Base-by-base conservation (phyloP, 2,888 invertebrate genomes). In the Standfussiana lucernea region DNA sequence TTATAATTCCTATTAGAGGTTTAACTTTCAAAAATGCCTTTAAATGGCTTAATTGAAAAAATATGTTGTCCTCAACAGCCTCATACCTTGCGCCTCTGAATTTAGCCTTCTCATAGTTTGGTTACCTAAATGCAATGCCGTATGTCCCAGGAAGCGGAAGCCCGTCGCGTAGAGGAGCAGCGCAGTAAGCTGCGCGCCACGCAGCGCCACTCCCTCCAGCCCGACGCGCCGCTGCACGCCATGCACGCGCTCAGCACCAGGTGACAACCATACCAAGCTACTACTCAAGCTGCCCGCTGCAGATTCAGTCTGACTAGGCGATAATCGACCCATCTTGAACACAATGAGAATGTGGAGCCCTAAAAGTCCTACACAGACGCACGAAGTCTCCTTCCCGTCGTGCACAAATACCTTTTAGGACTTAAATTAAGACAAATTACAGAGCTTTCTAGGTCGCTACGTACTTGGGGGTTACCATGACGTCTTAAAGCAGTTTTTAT, bases 61-160 rank as follows among this genome's bases (percentile, higher is more conserved):
- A 15, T 47, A 21, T 47, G 18, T 1, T 24, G 24, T 24, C 24
- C 24, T 50, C 3, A 0, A 50, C 3, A 8, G 10, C 24, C 3
- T 24, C 10, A 50, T 24, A 24, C 24, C 10, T 50, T 21, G 47
- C 1, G 21, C 0, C 21, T 21, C 7, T 47, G 2, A 47, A 24
- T 10, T 1, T 50, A 8, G 11, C 11, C 50, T n/a, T 28, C 15
- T 4, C 1, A 56, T 15, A 56, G 53, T n/a, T 13, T n/a, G 0
- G 7, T 35, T 18, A 61, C 1, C 4, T 32, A 61, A 61, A 3
- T n/a, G 5, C 13, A 11, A 10, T 10, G 0, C 18, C 4, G 7
- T 6, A 1, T 28, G 6, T 13, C 84, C 92, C 97, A 99, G 98
- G 99, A 99, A 93, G 99, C 99, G 0, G 99, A 99, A 93, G 98